Conservation (phyloP, 2,888 invertebrate species). For the Rhamphomyia laevipes region DNA sequence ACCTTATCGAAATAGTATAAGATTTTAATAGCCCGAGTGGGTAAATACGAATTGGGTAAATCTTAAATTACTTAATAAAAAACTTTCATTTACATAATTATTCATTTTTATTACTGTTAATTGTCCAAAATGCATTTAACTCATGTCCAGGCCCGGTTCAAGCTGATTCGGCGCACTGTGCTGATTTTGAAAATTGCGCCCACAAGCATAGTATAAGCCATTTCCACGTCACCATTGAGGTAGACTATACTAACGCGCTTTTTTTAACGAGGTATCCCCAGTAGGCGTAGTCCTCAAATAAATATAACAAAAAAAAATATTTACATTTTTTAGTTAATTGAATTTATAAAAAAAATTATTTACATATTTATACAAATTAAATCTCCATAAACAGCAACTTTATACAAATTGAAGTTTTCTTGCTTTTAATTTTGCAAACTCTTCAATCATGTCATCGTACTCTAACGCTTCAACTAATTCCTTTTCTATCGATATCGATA, state of each 20-base stretch:
- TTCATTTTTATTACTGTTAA: too few species aligned
- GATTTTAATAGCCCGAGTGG: too few species aligned
- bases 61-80: too few species aligned
- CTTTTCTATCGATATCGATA: conserved; percentile 3
- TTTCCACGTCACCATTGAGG: neutral
- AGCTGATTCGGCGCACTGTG: neutral
- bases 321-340: neutral
- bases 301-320: neutral
- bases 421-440: neutral
- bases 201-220: neutral
- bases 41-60: too few species aligned
- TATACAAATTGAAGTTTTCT: neutral
- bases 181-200: neutral
- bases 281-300: neutral
- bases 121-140: too few species aligned
- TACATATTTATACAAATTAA: neutral
- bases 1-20: too few species aligned
- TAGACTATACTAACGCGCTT: neutral
- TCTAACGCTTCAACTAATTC: conserved; percentile 1
- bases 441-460: neutral
- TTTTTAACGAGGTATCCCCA: neutral
- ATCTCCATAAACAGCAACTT: neutral
- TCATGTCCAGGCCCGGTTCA: neutral
- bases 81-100: too few species aligned
- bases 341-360: neutral